A percentile compares a stretch with the other conserved stretches of the same genome.
Evolutionary conservation across 2,797 vertebrate species (phyloP).

Genomic region (Halcyon chelicuti): DNA sequence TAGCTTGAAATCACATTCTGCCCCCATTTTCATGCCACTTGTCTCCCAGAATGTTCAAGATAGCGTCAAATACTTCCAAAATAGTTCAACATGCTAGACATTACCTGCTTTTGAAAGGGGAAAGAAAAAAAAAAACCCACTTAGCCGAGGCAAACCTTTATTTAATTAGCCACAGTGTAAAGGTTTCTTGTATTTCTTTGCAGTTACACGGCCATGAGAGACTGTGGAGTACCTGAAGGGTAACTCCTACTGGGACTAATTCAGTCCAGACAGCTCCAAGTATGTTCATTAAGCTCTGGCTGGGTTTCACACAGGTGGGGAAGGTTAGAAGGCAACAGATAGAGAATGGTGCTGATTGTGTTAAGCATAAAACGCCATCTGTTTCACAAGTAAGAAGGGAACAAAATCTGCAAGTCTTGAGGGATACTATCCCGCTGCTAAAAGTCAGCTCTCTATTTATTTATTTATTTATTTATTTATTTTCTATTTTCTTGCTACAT

Average conservation of each 20-base stretch:
- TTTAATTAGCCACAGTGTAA: conserved; percentile 88
- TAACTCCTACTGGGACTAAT: conserved; percentile 93
- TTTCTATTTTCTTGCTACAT: conserved; percentile 49
- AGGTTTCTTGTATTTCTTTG: conserved; percentile 79
- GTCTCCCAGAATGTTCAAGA: background rate
- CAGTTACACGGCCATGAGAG: conserved; percentile 73
- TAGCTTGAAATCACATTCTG: background rate
- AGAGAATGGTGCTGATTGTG: conserved; percentile 93
- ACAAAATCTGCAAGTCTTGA: conserved; percentile 41
- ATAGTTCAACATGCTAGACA: background rate
- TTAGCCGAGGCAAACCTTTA: conserved; percentile 85
- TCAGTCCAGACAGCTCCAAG: conserved; percentile 94
- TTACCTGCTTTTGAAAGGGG: conserved; percentile 59
- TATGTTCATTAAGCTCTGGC: conserved; percentile 95
- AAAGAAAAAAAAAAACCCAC: conserved; percentile 76
- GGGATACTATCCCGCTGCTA: conserved; percentile 27
- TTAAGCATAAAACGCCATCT: conserved; percentile 93
- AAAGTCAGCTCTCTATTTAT: conserved; percentile 8
- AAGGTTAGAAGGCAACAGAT: conserved; percentile 86
- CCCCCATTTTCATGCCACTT: background rate
- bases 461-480: conserved; percentile 32
- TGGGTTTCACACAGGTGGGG: conserved; percentile 91
- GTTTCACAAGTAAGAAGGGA: conserved; percentile 81
- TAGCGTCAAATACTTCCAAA: conserved; percentile 9
- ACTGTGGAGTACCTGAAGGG: conserved; percentile 87